Evolutionary conservation across 1,140 invertebrate genomes (phyloP).

Genomic region (Diuraphis noxia): DNA sequence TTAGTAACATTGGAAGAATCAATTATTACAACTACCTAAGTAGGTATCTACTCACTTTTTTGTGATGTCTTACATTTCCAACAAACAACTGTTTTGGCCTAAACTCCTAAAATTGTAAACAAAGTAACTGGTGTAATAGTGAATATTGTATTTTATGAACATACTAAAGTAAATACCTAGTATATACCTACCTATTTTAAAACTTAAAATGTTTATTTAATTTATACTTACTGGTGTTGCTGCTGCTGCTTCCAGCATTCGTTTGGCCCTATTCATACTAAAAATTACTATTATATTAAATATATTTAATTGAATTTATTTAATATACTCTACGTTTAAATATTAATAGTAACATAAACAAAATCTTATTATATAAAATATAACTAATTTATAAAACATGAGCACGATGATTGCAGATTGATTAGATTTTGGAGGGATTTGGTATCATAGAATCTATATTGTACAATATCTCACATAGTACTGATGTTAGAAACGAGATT

Average conservation of each 20-base stretch:
- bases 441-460: too few relatives aligned
- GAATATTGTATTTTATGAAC: neutral
- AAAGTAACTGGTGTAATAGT: neutral
- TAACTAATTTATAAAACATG: too few relatives aligned
- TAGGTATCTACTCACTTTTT: neutral
- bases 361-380: too few relatives aligned
- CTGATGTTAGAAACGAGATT: too few relatives aligned
- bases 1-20: neutral
- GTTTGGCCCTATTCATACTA: neutral
- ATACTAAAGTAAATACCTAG: neutral
- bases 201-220: neutral
- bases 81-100: neutral
- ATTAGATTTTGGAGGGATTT: too few relatives aligned
- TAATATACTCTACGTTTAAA: too few relatives aligned
- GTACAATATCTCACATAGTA: too few relatives aligned
- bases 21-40: neutral
- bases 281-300: too few relatives aligned
- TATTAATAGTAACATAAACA: too few relatives aligned
- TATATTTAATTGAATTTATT: too few relatives aligned
- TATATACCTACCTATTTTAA: too few relatives aligned
- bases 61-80: neutral
- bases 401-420: too few relatives aligned
- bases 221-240: neutral
- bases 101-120: constrained; percentile 48
- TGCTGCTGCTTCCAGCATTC: neutral